Percentiles rank a stretch among this genome's conserved stretches.
These are phyloP conservation scores for Helicoverpa assulta DNA, from an alignment of 2,888 invertebrate genomes.

Conservation along the genomic window DNA sequence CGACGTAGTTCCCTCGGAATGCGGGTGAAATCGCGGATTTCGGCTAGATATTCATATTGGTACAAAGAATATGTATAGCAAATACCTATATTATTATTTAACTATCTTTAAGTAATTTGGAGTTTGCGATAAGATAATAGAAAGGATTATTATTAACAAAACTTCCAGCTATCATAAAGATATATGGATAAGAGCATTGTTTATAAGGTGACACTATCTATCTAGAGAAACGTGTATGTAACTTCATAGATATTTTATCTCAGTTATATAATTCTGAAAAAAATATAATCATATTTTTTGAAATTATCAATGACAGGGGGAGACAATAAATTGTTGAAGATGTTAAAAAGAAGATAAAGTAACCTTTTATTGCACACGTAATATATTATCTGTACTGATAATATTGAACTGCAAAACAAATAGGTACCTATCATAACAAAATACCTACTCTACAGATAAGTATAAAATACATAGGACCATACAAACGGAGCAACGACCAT, in stretches of 20 bases:
- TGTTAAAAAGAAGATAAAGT: background rate
- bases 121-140: constrained; percentile 9
- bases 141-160: constrained; percentile 12
- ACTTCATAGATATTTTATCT: background rate
- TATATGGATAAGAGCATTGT: background rate
- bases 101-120: constrained; percentile 27
- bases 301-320: constrained; percentile 1
- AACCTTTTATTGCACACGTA: constrained; percentile 4
- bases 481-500: constrained; percentile 48
- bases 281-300: background rate
- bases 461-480: too few species aligned
- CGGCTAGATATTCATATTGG: too few species aligned
- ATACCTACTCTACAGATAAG: background rate
- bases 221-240: background rate
- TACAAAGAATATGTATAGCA: background rate
- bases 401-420: background rate
- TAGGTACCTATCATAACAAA: background rate
- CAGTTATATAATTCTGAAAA: constrained; percentile 8
- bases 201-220: background rate
- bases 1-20: too few species aligned
- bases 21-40: too few species aligned
- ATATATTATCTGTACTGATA: background rate
- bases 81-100: background rate
- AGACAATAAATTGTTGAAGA: constrained; percentile 5
- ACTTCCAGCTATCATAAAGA: constrained; percentile 9